Conservation (phyloP, 2,797 vertebrate species). For the Gallirallus australis region DNA sequence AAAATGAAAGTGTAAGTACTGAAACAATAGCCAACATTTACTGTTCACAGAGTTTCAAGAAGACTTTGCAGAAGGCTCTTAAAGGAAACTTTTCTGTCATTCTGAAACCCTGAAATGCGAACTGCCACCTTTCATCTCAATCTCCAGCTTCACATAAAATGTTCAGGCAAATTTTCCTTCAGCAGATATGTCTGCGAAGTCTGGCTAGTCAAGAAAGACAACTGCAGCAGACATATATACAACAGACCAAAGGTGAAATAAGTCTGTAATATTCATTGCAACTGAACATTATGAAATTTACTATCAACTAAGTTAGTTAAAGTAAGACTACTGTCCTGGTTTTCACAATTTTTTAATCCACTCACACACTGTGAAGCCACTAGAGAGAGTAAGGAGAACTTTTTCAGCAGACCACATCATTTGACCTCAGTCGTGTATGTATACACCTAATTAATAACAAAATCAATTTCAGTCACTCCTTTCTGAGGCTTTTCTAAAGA, state of each 20-base stretch:
- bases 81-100: neutral
- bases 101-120: neutral
- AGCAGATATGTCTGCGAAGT: neutral
- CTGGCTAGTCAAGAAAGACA: neutral
- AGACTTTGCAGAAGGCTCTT: neutral
- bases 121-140: neutral
- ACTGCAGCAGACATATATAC: neutral
- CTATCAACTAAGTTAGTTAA: neutral
- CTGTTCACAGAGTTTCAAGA: neutral
- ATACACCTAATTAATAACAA: neutral
- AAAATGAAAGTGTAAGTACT: neutral
- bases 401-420: neutral
- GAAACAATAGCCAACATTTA: neutral
- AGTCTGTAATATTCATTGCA: neutral
- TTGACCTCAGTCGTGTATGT: neutral
- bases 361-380: neutral
- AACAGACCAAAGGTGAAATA: neutral
- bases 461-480: neutral
- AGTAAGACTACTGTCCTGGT: accelerated
- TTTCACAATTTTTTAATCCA: neutral
- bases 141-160: neutral
- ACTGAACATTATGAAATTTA: neutral
- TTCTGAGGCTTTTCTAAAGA: neutral
- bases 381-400: neutral
- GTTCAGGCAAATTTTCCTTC: neutral